Conservation (phyloP, 1,140 invertebrate genomes). For the Drosophila equinoxialis region DNA sequence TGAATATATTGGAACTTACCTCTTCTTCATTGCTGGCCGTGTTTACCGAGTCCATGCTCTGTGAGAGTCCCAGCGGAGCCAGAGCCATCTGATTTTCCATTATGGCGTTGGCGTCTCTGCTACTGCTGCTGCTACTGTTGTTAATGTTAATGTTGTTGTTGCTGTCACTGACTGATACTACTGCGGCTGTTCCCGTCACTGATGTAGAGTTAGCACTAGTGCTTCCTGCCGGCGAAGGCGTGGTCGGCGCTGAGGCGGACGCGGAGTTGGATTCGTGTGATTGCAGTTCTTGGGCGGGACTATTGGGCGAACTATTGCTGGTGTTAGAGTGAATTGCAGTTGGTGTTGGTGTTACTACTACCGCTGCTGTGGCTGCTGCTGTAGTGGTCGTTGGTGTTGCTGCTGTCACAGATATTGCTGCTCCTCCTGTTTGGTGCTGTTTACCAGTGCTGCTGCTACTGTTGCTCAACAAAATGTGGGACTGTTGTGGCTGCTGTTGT, state of each 20-base stretch:
- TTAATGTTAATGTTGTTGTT: conserved; percentile 51
- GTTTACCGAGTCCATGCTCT: conserved; percentile 97
- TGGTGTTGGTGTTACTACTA: conserved; percentile 34
- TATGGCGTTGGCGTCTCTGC: conserved; percentile 57
- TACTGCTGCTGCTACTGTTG: conserved; percentile 48
- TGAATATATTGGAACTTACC: conserved; percentile 85
- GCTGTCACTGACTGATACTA: conserved; percentile 61
- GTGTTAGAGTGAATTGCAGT: conserved; percentile 41
- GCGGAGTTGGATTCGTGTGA: conserved; percentile 70
- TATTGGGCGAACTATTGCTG: conserved; percentile 62
- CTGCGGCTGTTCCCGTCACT: conserved; percentile 38
- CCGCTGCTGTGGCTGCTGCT: conserved; percentile 46
- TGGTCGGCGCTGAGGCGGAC: conserved; percentile 72
- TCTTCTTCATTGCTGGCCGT: conserved; percentile 95
- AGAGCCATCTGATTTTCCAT: conserved; percentile 83
- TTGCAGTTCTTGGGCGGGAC: conserved; percentile 70
- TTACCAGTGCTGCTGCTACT: conserved; percentile 52
- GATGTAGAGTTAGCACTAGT: conserved; percentile 34
- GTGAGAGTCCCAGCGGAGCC: conserved; percentile 85
- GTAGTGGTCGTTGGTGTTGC: conserved; percentile 41
- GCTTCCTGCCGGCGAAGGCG: conserved; percentile 75
- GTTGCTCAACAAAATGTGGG: conserved; percentile 56
- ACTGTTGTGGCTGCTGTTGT: conserved; percentile 36
- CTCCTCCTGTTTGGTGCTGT: conserved; percentile 32
- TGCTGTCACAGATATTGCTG: conserved; percentile 32